Conservation (phyloP, 2,113 vertebrate species). For the Myotis davidii region DNA sequence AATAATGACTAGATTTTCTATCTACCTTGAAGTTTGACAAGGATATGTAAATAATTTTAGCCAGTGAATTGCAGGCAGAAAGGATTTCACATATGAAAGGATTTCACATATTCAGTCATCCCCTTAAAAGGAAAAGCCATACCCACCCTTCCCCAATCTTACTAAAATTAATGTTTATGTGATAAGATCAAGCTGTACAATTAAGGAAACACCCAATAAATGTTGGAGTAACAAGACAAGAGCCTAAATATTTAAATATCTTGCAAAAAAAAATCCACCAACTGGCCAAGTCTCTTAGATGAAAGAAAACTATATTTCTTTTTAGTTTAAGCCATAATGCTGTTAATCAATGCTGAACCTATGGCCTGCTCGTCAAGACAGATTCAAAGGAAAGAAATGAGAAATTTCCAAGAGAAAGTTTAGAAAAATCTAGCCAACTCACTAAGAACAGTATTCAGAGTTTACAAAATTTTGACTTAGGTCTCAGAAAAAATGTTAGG, state of each 20-base stretch:
- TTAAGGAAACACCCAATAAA: neutral
- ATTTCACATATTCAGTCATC: neutral
- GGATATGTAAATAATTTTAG: neutral
- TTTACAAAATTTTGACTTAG: slow-evolving; percentile 92
- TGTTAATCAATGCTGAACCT: neutral
- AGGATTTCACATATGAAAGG: neutral
- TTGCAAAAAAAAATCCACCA: neutral
- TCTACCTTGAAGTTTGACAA: neutral
- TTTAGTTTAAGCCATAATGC: neutral
- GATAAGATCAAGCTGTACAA: neutral
- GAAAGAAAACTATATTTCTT: neutral
- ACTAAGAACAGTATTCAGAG: slow-evolving; percentile 94
- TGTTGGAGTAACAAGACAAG: neutral
- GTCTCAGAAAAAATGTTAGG: slow-evolving; percentile 93
- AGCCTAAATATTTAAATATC: neutral
- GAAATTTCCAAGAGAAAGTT: slow-evolving; percentile 89
- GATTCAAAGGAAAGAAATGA: slow-evolving; percentile 90
- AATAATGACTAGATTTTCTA: neutral
- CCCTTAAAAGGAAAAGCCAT: neutral
- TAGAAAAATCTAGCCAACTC: slow-evolving; percentile 91
- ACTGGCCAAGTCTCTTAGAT: neutral
- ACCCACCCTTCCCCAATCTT: neutral
- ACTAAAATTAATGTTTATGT: neutral
- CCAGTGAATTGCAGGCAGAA: neutral
- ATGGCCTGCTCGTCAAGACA: slow-evolving; percentile 83